phyloP scores from a whole-genome alignment of 2,113 vertebrate genomes.

The Gymnobelideus leadbeateri region DNA sequence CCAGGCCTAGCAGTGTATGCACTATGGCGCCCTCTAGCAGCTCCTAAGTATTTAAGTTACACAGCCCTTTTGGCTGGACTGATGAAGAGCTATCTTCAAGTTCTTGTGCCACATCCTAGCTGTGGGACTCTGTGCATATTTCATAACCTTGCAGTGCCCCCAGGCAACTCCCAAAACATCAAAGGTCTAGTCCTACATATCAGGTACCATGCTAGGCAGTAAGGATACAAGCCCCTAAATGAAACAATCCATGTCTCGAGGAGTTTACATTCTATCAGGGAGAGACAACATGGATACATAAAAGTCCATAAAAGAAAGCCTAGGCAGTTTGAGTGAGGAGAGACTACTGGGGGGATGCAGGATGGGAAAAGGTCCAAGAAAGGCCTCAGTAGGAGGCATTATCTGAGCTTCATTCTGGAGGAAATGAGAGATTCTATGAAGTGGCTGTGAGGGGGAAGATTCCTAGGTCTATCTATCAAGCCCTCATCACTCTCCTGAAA shows the following conservation, averaged over 20 bases:
- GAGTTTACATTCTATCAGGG: neutral
- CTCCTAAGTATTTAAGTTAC: neutral
- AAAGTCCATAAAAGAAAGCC: too few species aligned
- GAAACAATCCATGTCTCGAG: neutral
- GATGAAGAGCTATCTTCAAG: neutral
- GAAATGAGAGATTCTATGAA: neutral
- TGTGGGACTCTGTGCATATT: neutral
- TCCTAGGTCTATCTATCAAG: too few species aligned
- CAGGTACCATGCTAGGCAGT: neutral
- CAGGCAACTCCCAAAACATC: neutral
- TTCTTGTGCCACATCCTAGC: neutral
- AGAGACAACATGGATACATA: neutral
- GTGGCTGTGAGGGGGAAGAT: neutral
- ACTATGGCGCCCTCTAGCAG: neutral
- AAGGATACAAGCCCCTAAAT: neutral
- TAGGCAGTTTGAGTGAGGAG: too few species aligned
- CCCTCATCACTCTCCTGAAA: neutral
- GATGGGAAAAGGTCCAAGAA: neutral
- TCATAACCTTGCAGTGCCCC: neutral
- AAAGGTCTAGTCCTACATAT: neutral
- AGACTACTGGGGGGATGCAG: neutral
- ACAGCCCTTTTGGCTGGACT: neutral
- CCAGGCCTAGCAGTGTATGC: too few species aligned
- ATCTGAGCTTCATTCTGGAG: too few species aligned
- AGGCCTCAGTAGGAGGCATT: too few species aligned